Base-by-base conservation (phyloP, 2,797 vertebrate species). In the Xenopus petersii region DNA sequence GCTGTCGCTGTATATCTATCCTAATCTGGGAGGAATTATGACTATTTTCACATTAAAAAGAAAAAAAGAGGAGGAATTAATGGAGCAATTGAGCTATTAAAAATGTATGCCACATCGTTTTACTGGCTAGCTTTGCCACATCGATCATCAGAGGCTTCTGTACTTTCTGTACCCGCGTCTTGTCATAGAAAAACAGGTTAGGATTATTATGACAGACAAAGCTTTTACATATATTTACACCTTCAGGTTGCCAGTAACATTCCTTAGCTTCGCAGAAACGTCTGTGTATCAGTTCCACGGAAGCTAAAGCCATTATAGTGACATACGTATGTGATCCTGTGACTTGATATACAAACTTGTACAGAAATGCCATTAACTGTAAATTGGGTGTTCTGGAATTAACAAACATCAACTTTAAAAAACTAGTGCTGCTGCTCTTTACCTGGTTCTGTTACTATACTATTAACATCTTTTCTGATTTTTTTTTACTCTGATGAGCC, bases 1-100 rank as follows among this genome's bases (percentile, higher is more conserved):
- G 92, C 93, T 93, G 93, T 94, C 94, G 92, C 91, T 84, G 84
- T 80, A 84, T 93, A 90, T 94, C 94, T 94, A 87, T 93, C 93
- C 93, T 96, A 96, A 96, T 97, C 95, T 95, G 92, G 87, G 90
- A 94, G 91, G 91, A 95, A 94, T 95, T 94, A 95, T 94, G 94
- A 94, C 86, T 92, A 91, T 92, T 91, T 92, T 90, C 84, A 89
- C 91, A 92, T 94, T 93, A 94, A 92, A 92, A 87, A 82, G 75
- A 87, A 90, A 88, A 89, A 90, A 91, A 87, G 87, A 49, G 86
- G 81, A 84, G 91, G 92, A 96, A 95, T 94, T 93, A 95, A 95
- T 92, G 93, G 90, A 89, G 92, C 94, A 95, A 94, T 95, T 92
- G 91, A 89, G 88, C 91, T 88, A 93, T 95, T 95, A 94, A 91